phyloP scores from a whole-genome alignment of 2,888 invertebrate genomes.

The Ichneumoninae sp. region DNA sequence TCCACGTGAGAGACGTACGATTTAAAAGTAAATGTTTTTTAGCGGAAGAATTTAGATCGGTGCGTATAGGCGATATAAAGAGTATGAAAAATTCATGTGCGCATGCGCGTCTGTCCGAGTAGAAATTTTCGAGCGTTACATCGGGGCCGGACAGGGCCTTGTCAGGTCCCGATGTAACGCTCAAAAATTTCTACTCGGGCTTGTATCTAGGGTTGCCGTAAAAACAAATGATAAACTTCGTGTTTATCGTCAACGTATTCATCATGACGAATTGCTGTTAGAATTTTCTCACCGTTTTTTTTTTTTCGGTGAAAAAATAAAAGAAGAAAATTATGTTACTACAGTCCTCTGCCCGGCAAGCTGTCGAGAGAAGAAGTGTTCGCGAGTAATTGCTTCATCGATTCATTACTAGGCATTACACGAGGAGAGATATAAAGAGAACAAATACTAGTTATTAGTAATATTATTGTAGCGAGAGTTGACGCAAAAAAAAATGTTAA shows the following conservation, averaged over 20 bases:
- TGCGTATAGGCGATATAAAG: conserved; percentile 17
- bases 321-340: neutral
- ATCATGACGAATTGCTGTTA: conserved; percentile 39
- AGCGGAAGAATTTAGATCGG: conserved; percentile 22
- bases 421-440: conserved; percentile 3
- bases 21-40: conserved; percentile 29
- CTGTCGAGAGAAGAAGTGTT: conserved; percentile 13
- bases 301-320: neutral
- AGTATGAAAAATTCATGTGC: conserved; percentile 7
- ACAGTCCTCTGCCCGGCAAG: neutral
- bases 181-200: no score
- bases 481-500: conserved; percentile 57
- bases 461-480: conserved; percentile 54
- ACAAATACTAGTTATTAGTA: conserved; percentile 24
- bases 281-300: conserved; percentile 12
- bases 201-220: conserved; percentile 3
- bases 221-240: conserved; percentile 25
- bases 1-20: neutral
- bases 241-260: conserved; percentile 37
- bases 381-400: conserved; percentile 34
- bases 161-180: no score
- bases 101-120: neutral
- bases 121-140: no score
- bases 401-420: conserved; percentile 24
- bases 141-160: no score